Conservation (phyloP, 2,113 vertebrate genomes). For the Neolamprologus caudopunctatus region DNA sequence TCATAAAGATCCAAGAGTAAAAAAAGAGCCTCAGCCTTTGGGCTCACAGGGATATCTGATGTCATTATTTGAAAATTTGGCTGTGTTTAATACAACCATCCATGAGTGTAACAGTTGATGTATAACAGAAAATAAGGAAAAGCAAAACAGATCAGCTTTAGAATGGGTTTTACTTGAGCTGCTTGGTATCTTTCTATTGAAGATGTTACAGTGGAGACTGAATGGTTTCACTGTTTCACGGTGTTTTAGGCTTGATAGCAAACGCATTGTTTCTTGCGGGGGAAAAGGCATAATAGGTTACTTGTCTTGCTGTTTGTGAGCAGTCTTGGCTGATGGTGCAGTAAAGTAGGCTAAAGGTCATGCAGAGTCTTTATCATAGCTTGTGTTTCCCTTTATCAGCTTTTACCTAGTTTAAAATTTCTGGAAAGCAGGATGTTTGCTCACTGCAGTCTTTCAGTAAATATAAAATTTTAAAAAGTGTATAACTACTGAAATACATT, state of each 20-base stretch:
- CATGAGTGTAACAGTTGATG: background rate
- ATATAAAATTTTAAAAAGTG: background rate
- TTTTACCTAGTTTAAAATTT: background rate
- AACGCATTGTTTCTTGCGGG: constrained; percentile 46
- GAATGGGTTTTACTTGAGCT: background rate
- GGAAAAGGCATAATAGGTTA: constrained; percentile 33
- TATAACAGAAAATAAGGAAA: background rate
- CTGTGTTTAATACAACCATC: background rate
- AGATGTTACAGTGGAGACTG: constrained; percentile 23
- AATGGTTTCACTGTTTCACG: constrained; percentile 39
- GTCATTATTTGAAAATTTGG: background rate
- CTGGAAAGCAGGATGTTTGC: background rate
- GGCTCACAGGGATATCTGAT: background rate
- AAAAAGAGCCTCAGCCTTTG: background rate
- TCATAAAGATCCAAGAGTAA: background rate
- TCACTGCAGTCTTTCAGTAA: background rate
- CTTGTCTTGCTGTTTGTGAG: constrained; percentile 49
- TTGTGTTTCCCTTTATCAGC: background rate
- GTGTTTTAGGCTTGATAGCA: constrained; percentile 32
- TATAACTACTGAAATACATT: background rate
- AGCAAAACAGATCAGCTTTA: background rate
- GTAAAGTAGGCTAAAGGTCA: constrained; percentile 53
- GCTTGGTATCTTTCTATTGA: constrained; percentile 8
- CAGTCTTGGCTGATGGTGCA: constrained; percentile 21
- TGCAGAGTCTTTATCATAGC: constrained; percentile 5